Evolutionary conservation across 2,797 vertebrate genomes (phyloP).

Genomic region (Leptoclinus maculatus): DNA sequence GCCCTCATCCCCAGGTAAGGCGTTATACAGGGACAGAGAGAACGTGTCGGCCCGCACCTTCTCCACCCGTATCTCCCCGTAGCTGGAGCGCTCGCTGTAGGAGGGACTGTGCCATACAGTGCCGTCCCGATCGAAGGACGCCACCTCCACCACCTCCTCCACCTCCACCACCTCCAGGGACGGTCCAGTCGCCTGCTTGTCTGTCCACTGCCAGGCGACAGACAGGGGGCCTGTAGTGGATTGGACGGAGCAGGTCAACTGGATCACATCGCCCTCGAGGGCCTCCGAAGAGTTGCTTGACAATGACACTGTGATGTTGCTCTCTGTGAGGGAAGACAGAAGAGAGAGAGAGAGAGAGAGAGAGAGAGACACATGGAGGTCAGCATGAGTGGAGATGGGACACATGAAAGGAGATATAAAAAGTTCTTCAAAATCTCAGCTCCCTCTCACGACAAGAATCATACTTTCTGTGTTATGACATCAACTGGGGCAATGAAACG

Average conservation of each 20-base stretch:
- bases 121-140: slow-evolving; percentile 89
- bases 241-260: slow-evolving; percentile 88
- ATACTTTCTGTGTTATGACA: slow-evolving; percentile 31
- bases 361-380: not conserved
- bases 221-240: slow-evolving; percentile 87
- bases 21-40: slow-evolving; percentile 83
- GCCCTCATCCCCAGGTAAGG: slow-evolving; percentile 80
- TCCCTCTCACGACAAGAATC: slow-evolving; percentile 19
- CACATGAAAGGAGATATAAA: not conserved
- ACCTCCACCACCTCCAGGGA: slow-evolving; percentile 85
- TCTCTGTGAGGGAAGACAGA: slow-evolving; percentile 81
- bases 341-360: not conserved
- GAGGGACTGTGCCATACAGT: slow-evolving; percentile 72
- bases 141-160: slow-evolving; percentile 82
- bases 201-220: slow-evolving; percentile 89
- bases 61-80: slow-evolving; percentile 79
- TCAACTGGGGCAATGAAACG: slow-evolving; percentile 52
- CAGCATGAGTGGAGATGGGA: slow-evolving; percentile 1
- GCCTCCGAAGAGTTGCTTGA: slow-evolving; percentile 89
- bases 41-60: slow-evolving; percentile 78
- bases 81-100: slow-evolving; percentile 70
- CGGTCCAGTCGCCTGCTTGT: slow-evolving; percentile 82
- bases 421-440: slow-evolving; percentile 24
- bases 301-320: slow-evolving; percentile 92
- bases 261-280: slow-evolving; percentile 91